Evolutionary conservation across 2,888 invertebrate genomes (phyloP).

Genomic region (Heliconius cydno): DNA sequence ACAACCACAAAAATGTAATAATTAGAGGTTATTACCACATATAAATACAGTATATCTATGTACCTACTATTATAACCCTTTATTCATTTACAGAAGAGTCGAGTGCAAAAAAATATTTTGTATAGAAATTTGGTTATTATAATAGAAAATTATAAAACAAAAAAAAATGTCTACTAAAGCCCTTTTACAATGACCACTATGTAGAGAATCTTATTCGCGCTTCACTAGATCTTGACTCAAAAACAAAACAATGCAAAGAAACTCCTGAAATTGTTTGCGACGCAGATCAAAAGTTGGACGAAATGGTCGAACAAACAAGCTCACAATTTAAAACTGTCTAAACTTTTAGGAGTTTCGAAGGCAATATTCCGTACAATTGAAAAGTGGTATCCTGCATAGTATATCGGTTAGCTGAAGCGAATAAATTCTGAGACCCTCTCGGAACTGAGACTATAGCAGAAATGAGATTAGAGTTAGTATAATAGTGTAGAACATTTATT

Average conservation of each 20-base stretch:
- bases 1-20: too few species aligned
- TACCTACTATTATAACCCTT: too few species aligned
- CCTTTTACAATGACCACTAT: neutral
- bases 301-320: constrained; percentile 45
- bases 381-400: constrained; percentile 31
- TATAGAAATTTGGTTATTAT: too few species aligned
- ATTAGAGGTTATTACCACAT: too few species aligned
- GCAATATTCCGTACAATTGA: constrained; percentile 37
- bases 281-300: constrained; percentile 36
- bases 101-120: too few species aligned
- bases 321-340: constrained; percentile 44
- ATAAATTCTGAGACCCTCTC: constrained; percentile 29
- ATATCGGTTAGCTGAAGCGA: constrained; percentile 26
- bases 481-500: too few species aligned
- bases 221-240: constrained; percentile 20
- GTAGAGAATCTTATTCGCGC: neutral
- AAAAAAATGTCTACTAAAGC: neutral
- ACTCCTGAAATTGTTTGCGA: constrained; percentile 23
- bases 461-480: neutral
- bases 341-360: constrained; percentile 31
- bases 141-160: neutral
- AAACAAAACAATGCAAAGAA: constrained; percentile 27
- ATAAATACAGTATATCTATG: too few species aligned
- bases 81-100: too few species aligned
- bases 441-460: neutral